These are phyloP conservation scores for Amniataba percoides DNA, from an alignment of 2,797 vertebrate genomes.

Conservation along the genomic window DNA sequence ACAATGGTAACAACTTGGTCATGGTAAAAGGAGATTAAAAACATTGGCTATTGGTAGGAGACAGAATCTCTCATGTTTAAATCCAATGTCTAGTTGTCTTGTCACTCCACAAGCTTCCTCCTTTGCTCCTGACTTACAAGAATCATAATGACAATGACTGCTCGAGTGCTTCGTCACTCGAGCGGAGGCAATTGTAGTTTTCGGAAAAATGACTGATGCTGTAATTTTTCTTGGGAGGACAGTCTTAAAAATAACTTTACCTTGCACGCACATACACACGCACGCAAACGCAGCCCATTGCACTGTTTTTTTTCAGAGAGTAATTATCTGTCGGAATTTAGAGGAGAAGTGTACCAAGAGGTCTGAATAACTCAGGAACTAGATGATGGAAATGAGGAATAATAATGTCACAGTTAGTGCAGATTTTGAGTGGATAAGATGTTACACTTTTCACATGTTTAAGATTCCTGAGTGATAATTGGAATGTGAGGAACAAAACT, in stretches of 20 bases:
- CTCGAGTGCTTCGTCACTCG: neutral
- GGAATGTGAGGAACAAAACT: neutral
- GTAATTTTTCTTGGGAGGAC: neutral
- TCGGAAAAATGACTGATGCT: neutral
- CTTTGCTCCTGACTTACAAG: neutral
- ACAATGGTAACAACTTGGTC: neutral
- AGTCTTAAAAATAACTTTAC: neutral
- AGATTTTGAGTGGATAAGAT: neutral
- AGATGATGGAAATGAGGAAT: neutral
- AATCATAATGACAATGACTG: neutral
- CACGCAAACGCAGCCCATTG: neutral
- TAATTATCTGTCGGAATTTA: neutral
- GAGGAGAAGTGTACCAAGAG: neutral
- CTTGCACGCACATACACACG: neutral
- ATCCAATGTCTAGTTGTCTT: too few relatives aligned
- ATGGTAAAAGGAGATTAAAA: too few relatives aligned
- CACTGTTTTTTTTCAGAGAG: neutral
- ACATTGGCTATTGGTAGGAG: neutral
- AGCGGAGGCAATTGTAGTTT: neutral
- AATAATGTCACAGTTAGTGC: neutral
- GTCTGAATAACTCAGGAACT: neutral
- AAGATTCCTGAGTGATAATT: neutral
- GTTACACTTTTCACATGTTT: neutral
- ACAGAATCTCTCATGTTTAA: neutral
- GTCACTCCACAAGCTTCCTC: neutral